Base-by-base conservation (phyloP, 2,888 invertebrate species). In the Tortricodes alternella region DNA sequence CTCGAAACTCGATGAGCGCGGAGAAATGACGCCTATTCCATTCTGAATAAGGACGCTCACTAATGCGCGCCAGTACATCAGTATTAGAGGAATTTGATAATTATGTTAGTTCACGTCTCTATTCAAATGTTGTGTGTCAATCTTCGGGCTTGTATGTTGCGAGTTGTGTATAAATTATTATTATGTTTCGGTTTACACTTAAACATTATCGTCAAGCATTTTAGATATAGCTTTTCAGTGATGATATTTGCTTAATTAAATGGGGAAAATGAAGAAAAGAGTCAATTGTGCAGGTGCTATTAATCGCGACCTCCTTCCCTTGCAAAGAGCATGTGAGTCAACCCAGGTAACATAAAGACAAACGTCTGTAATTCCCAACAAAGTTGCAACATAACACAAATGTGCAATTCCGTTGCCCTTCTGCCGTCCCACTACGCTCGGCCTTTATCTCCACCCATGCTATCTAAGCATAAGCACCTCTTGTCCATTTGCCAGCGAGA, bases 401-500 rank as follows among this genome's bases (percentile, higher is more conserved):
- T 29, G 35, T 52, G 41, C 34, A 49, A 49, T 56, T 49, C 37
- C 15, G 16, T 8, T 35, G 43, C 29, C 49, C 38, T 38, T 49
- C 29, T 13, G 39, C 19, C 18, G 37, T 37, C 16, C 3, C 29
- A 29, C 29, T 29, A n/a, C 43, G 19, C 32, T 43, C 27, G 43
- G 48, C 43, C 50, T 56, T 56, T 56, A 50, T 50, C 34, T 35
- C 11, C 35, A 44, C 44, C 35, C 35, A 37, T 34, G 44, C 41
- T 48, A 52, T 58, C 63, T 61, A 38, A 63, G 61, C 43, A 53
- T 50, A 56, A 56, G 56, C 29, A 44, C 44, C 50, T 44, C 49
- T 53, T 57, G 63, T 59, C 59, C 63, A 65, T 64, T 67, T 63
- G 57, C 60, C 60, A 58, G 56, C 51, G 21, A 53, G 49, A 60